Percentiles rank a stretch among this genome's conserved stretches.
phyloP scores from a whole-genome alignment of 2,113 vertebrate species.

The Pelvicachromis taeniatus region DNA sequence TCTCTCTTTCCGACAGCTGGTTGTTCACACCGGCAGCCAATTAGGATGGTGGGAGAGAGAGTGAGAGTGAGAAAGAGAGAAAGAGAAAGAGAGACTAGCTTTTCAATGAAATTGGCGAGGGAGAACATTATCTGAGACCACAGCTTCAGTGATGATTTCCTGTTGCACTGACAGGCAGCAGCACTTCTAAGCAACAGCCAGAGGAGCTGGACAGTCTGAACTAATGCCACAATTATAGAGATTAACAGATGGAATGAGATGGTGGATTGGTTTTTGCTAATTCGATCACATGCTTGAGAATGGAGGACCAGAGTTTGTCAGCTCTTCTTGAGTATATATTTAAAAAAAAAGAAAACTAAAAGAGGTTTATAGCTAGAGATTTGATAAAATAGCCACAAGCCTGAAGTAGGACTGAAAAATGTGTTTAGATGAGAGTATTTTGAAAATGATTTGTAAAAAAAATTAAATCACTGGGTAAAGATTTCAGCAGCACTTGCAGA shows the following conservation, averaged over 20 bases:
- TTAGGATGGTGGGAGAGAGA: conserved; percentile 43
- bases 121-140: conserved; percentile 33
- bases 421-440: not conserved
- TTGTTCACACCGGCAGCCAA: conserved; percentile 54
- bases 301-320: not conserved
- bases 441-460: not conserved
- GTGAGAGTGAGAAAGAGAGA: not conserved
- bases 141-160: conserved; percentile 46
- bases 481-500: not conserved
- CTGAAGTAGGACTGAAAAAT: not conserved
- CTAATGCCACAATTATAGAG: conserved; percentile 15
- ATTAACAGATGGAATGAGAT: conserved; percentile 22
- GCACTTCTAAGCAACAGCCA: conserved; percentile 28
- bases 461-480: not conserved
- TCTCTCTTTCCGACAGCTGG: conserved; percentile 57
- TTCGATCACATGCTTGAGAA: not conserved
- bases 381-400: not conserved
- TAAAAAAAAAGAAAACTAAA: not conserved
- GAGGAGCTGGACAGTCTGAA: conserved; percentile 23
- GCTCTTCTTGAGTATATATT: not conserved
- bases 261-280: conserved; percentile 13
- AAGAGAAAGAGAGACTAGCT: conserved; percentile 7
- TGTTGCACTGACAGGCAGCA: conserved; percentile 37
- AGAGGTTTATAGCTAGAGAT: not conserved
- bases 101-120: conserved; percentile 5